Evolutionary conservation across 1,140 invertebrate species (phyloP).

Genomic region (Pogonomyrmex californicus): DNA sequence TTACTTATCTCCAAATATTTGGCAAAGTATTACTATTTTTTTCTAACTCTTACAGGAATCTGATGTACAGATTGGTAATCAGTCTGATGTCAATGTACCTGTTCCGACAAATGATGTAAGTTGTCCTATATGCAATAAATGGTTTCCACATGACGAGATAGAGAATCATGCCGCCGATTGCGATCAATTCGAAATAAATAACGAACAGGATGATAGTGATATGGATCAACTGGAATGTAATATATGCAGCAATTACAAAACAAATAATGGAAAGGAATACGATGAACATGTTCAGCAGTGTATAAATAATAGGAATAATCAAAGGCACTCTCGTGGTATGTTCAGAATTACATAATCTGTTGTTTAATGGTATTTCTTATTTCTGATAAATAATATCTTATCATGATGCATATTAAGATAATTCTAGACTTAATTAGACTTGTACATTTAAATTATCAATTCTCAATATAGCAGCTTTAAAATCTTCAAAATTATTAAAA

Average conservation of each 20-base stretch:
- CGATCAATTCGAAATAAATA: constrained; percentile 68
- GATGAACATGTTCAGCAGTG: constrained; percentile 73
- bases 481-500: not conserved
- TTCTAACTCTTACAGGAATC: constrained; percentile 33
- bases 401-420: constrained; percentile 3
- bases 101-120: constrained; percentile 43
- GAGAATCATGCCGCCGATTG: constrained; percentile 78
- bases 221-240: constrained; percentile 59
- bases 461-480: not conserved
- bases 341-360: constrained; percentile 27
- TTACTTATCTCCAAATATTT: not conserved
- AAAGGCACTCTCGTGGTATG: constrained; percentile 50
- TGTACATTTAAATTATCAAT: not conserved
- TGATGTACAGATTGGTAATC: not conserved
- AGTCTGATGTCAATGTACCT: not conserved
- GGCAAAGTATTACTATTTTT: not conserved
- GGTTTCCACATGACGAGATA: constrained; percentile 73
- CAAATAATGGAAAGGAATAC: constrained; percentile 63
- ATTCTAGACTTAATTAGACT: not conserved
- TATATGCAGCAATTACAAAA: constrained; percentile 71
- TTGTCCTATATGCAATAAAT: constrained; percentile 80
- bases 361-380: constrained; percentile 30
- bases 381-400: constrained; percentile 44
- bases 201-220: constrained; percentile 38
- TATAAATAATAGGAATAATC: constrained; percentile 32